phyloP scores from a whole-genome alignment of 1,140 invertebrate genomes.

The Tetragonula clypearis region DNA sequence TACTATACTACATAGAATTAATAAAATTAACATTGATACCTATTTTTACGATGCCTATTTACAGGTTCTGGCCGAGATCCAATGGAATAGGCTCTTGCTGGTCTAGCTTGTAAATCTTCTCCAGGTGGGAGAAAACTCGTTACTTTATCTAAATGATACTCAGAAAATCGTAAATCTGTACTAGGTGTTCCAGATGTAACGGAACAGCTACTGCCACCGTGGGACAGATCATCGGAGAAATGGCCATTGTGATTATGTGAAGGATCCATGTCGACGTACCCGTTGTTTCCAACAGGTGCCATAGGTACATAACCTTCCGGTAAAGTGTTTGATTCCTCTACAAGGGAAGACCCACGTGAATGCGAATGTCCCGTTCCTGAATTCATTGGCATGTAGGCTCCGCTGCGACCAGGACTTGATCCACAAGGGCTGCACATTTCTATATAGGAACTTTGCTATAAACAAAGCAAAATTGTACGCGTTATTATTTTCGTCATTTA shows the following conservation, averaged over 20 bases:
- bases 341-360: conserved; percentile 76
- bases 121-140: conserved; percentile 84
- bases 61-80: conserved; percentile 88
- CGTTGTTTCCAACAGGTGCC: conserved; percentile 83
- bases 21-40: conserved; percentile 55
- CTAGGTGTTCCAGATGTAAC: conserved; percentile 88
- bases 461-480: conserved; percentile 13
- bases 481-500: conserved; percentile 18
- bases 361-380: conserved; percentile 77
- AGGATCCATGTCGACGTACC: conserved; percentile 87
- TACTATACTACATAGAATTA: background rate
- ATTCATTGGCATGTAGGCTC: conserved; percentile 84
- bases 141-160: conserved; percentile 87
- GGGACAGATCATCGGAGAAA: conserved; percentile 82
- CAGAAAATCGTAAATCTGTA: conserved; percentile 84
- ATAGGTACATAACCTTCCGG: conserved; percentile 86
- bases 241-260: conserved; percentile 76
- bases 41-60: conserved; percentile 79
- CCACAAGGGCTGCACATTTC: conserved; percentile 83
- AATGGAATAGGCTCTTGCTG: conserved; percentile 92
- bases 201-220: conserved; percentile 85
- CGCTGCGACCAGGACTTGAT: conserved; percentile 78
- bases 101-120: conserved; percentile 84
- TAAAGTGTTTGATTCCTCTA: conserved; percentile 70
- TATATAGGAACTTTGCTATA: conserved; percentile 81